Evolutionary conservation across 2,888 invertebrate species (phyloP), one percentile per base, ranked within the genome.

Genomic region (Carterocephalus palaemon): DNA sequence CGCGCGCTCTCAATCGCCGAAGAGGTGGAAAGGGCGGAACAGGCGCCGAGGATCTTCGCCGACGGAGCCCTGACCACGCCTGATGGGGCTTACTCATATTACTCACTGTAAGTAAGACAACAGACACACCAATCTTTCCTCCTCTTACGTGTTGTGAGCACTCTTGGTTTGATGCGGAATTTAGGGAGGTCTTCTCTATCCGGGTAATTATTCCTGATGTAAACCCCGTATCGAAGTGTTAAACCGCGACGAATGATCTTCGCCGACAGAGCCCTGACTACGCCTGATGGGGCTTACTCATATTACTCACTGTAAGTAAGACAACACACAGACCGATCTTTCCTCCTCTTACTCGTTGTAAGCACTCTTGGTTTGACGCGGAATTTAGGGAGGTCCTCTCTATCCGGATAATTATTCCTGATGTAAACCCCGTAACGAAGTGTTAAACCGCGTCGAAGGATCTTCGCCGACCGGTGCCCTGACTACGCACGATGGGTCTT

Each of bases 1-100:
- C 74, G 93, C 88, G 88, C 86, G 0, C 83, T 94, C 60, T 92
- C 93, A 66, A 90, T 92, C 48, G 94, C 94, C 49, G 95, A 94
- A 56, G 94, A 94, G 64, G 92, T 91, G 54, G 94, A 94, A 74
- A 88, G 93, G 45, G 91, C 90, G 48, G 93, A 93, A 59, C 41
- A 41, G 28, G 90, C 92, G 61, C 87, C 84, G 2, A 83, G 85
- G 52, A 83, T 86, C 53, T 88, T 88, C 53, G 80, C 89, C 31
- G 87, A 89, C 3, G 81, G 82, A 15, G 75, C 77, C 1, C 53
- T 82, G 54, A 84, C 84, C 0, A 87, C 86, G 1, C 81, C 83
- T 8, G 82, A 86, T 61, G 76, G 70, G 9, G 67, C 79, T 3
- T 85, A 85, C 53, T 81, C 83, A 3, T 86, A 81, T 61, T 86